These are phyloP conservation scores for Serinus canaria DNA, from an alignment of 2,113 vertebrate genomes.

Conservation along the genomic window DNA sequence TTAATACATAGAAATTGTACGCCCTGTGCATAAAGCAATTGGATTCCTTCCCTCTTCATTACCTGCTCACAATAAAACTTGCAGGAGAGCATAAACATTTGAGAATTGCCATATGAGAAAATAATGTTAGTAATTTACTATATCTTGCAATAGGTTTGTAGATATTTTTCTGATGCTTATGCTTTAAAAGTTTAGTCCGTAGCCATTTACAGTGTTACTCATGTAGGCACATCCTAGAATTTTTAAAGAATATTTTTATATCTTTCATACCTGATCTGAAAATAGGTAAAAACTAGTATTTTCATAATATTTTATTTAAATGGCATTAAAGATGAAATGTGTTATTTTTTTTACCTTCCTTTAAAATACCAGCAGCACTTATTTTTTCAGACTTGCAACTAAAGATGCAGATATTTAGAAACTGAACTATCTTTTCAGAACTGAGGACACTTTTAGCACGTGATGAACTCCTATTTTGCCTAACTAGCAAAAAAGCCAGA, in stretches of 20 bases:
- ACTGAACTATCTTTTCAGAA: not conserved
- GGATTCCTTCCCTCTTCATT: constrained; percentile 64
- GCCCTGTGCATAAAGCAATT: constrained; percentile 70
- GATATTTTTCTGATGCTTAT: constrained; percentile 16
- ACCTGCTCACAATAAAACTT: constrained; percentile 62
- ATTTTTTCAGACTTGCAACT: not conserved
- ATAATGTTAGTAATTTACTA: constrained; percentile 46
- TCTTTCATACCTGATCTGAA: not conserved
- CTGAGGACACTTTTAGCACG: not conserved
- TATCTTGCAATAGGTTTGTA: constrained; percentile 31
- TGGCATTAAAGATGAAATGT: not conserved
- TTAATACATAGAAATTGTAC: constrained; percentile 67
- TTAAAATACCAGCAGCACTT: not conserved
- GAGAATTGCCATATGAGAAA: constrained; percentile 58
- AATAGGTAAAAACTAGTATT: not conserved
- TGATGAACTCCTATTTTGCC: not conserved
- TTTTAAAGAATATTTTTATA: not conserved
- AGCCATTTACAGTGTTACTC: constrained; percentile 38
- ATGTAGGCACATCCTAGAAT: not conserved
- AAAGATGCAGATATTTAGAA: not conserved
- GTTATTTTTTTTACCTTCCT: not conserved
- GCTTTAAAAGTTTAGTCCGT: not conserved
- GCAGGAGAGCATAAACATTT: constrained; percentile 65
- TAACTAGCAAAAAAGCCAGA: not conserved
- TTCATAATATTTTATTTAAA: not conserved